Conservation (phyloP, 1,140 invertebrate genomes). For the Papilio helenus region DNA sequence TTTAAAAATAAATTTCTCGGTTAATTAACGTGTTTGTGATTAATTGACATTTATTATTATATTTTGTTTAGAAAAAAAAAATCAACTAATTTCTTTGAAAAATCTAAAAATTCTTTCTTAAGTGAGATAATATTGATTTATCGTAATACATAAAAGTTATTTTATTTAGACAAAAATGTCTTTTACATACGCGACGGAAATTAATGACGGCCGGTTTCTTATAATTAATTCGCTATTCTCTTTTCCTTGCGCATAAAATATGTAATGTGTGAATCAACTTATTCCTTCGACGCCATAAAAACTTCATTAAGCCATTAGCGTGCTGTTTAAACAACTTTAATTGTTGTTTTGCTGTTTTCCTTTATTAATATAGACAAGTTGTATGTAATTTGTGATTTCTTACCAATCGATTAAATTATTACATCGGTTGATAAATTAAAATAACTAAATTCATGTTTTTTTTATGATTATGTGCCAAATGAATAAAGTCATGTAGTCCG, state of each 20-base stretch:
- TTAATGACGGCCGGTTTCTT: constrained; percentile 16
- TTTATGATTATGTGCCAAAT: too few species aligned
- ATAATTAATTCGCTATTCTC: constrained; percentile 22
- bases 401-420: background rate
- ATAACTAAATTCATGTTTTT: too few species aligned
- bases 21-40: background rate
- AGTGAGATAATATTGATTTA: background rate
- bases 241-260: constrained; percentile 4
- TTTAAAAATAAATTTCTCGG: background rate
- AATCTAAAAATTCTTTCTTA: too few species aligned
- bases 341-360: background rate
- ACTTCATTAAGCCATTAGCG: constrained; percentile 16
- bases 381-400: background rate
- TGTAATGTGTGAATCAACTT: constrained; percentile 19
- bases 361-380: background rate
- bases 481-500: too few species aligned
- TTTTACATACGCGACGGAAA: background rate
- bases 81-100: background rate
- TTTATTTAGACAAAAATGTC: constrained; percentile 3
- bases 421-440: too few species aligned
- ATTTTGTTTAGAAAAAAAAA: background rate
- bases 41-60: background rate
- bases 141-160: background rate
- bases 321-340: background rate
- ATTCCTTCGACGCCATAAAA: constrained; percentile 24